phyloP scores from a whole-genome alignment of 2,797 vertebrate genomes.

The Gymnodraco acuticeps region DNA sequence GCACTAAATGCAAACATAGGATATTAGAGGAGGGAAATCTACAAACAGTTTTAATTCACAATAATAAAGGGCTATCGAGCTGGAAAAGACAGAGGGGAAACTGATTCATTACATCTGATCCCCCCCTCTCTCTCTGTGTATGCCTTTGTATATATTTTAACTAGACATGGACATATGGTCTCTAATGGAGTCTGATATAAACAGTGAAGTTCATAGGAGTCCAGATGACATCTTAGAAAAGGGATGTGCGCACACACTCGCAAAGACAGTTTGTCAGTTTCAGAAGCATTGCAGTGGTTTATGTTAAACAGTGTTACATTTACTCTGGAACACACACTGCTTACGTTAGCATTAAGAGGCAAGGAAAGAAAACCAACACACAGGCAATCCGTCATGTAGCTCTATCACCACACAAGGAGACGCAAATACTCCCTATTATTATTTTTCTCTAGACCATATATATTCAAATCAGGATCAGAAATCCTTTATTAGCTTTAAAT shows the following conservation, averaged over 20 bases:
- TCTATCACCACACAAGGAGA: background rate
- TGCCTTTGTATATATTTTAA: constrained; percentile 39
- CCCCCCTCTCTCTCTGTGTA: background rate
- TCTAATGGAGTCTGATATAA: constrained; percentile 56
- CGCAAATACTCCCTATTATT: background rate
- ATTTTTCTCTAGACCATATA: background rate
- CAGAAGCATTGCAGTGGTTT: constrained; percentile 49
- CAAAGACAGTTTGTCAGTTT: constrained; percentile 30
- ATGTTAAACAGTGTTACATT: constrained; percentile 18
- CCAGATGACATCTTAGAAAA: constrained; percentile 35
- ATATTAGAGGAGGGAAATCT: background rate
- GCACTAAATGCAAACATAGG: background rate
- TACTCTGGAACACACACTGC: constrained; percentile 33
- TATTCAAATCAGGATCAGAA: too few species aligned
- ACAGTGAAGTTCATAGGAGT: constrained; percentile 39
- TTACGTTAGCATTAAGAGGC: constrained; percentile 46
- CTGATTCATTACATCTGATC: constrained; percentile 13
- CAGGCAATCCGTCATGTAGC: constrained; percentile 7
- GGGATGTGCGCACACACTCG: constrained; percentile 20
- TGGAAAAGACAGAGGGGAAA: constrained; percentile 12
- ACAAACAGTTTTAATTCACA: background rate
- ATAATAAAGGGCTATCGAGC: background rate
- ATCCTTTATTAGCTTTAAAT: too few species aligned
- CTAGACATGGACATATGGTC: constrained; percentile 26
- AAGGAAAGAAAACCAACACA: constrained; percentile 1